Percentiles rank a stretch among this genome's conserved stretches.
Evolutionary conservation across 2,113 vertebrate genomes (phyloP).

Genomic region (Anhinga rufa): DNA sequence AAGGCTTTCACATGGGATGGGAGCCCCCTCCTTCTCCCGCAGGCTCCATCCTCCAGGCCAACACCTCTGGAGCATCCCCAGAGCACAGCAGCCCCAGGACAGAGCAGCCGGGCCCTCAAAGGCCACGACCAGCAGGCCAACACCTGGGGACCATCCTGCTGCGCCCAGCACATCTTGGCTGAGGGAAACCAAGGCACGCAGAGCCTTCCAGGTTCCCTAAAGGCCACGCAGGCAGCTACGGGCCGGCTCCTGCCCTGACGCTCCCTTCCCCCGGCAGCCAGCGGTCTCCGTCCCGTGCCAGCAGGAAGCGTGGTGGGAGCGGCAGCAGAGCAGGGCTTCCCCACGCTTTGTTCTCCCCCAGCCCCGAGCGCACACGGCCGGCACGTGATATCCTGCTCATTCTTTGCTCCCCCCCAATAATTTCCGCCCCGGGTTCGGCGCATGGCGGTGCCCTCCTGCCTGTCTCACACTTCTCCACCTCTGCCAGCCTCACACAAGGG

Average conservation of each 20-base stretch:
- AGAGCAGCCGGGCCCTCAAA: not conserved
- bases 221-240: fast-evolving
- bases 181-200: not conserved
- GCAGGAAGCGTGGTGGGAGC: constrained; percentile 40
- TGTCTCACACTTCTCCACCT: not conserved
- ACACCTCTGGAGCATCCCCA: not conserved
- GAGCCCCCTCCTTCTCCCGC: not conserved
- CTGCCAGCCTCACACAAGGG: not conserved
- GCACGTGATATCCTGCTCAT: constrained; percentile 50
- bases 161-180: not conserved
- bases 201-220: not conserved
- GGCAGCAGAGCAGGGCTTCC: constrained; percentile 14
- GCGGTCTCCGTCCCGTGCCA: not conserved
- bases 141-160: not conserved
- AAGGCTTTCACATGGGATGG: fast-evolving
- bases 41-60: not conserved
- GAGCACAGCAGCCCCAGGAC: not conserved
- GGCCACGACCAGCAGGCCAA: not conserved
- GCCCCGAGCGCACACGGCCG: not conserved
- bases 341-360: constrained; percentile 43
- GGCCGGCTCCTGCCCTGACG: not conserved
- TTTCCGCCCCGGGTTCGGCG: not conserved
- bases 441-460: not conserved
- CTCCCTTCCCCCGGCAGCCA: not conserved
- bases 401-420: not conserved